A percentile compares a stretch with the other conserved stretches of the same genome.
These are phyloP conservation scores for Aphodius granarius DNA, from an alignment of 2,888 invertebrate genomes.

Conservation along the genomic window DNA sequence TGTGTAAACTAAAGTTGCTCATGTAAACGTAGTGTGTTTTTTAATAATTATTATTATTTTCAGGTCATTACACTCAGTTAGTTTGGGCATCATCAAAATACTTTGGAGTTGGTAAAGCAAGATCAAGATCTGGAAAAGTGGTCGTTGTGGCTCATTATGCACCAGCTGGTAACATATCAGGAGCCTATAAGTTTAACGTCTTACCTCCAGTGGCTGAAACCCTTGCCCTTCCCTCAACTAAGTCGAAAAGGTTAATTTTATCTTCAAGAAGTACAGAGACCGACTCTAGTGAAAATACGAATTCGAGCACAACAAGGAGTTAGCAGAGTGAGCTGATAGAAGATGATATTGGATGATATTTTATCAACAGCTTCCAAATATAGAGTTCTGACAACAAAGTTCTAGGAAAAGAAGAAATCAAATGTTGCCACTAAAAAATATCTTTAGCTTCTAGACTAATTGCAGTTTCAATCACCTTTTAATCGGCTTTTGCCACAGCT, in stretches of 20 bases:
- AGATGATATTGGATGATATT: not conserved
- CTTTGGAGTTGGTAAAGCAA: conserved; percentile 81
- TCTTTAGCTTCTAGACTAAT: not conserved
- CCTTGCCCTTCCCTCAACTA: conserved; percentile 28
- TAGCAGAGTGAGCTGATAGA: not conserved
- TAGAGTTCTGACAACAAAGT: too few relatives aligned
- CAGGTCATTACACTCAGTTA: conserved; percentile 86
- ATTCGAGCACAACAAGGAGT: conserved; percentile 18
- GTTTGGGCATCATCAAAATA: conserved; percentile 78
- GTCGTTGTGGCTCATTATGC: conserved; percentile 85
- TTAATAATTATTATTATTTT: conserved; percentile 29
- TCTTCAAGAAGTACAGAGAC: conserved; percentile 34
- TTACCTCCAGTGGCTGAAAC: conserved; percentile 60
- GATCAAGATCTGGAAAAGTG: conserved; percentile 74
- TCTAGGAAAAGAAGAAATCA: too few relatives aligned
- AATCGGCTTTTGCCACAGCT: not conserved
- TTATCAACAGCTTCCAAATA: not conserved
- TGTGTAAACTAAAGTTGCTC: too few relatives aligned
- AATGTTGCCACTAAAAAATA: not conserved
- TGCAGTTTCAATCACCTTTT: not conserved
- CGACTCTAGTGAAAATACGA: conserved; percentile 30
- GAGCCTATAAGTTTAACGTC: conserved; percentile 77
- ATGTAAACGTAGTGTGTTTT: not conserved
- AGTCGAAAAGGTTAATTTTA: conserved; percentile 30
- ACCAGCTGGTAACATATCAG: conserved; percentile 77